Base-by-base conservation (phyloP, 1,140 invertebrate genomes). In the Drosophila kurseongensis region DNA sequence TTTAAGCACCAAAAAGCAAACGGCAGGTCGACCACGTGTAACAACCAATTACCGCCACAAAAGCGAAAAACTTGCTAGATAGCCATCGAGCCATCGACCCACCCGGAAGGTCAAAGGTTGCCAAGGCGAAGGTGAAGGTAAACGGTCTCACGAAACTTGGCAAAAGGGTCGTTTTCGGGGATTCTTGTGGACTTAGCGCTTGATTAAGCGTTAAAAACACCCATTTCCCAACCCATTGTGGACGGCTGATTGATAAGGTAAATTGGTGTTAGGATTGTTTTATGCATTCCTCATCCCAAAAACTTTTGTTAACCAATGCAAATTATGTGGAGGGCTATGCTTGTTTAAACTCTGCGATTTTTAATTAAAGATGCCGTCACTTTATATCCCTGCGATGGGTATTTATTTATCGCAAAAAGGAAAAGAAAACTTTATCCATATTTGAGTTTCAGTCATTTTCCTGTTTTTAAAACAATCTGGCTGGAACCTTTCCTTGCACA, bases 1-100 rank as follows among this genome's bases (percentile, higher is more conserved):
- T 83, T 88, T 88, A 50, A 61, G 56, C 59, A 44, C 36, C 67
- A 29, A 36, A 59, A 38, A 59, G 55, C 62, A 47, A 68, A 55
- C 38, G 40, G 38, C 38, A 38, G 44, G 44, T 40, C 59, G 38
- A 36, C 78, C 79, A 89, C 84, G 83, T 88, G 83, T 71, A 88
- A 69, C 83, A 86, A 86, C 83, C 88, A 86, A 86, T 88, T 86
- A 83, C 67, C 72, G 71, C 79, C 79, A 65, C 74, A 80, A 74
- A 84, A 62, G 32, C 66, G 47, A 66, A 58, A 67, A 88, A 79
- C 79, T 88, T 83, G 45, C 18, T 18, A 69, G 61, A 68, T 79
- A 58, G 36, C 76, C 50, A 67, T 41, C 72, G 38, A 58, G 47
- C 60, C 29, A 23, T 32, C 29, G 29, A 32, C n/a, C 18, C 9